Base-by-base conservation (phyloP, 1,140 invertebrate species). In the Drosophila sp. region DNA sequence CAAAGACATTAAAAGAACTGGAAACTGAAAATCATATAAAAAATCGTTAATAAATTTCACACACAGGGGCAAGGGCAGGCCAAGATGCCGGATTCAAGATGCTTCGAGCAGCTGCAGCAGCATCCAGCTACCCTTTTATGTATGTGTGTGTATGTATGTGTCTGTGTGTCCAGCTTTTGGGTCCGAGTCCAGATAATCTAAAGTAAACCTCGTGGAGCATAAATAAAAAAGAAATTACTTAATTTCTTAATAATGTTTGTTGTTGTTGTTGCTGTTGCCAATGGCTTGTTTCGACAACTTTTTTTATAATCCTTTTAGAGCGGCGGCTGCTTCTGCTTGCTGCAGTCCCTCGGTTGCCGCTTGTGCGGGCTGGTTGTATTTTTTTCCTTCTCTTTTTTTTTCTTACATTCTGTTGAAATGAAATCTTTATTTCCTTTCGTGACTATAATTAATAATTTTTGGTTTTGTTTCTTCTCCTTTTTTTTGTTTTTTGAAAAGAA, bases 371-470 rank as follows among this genome's bases (percentile, higher is more conserved):
- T 72, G 55, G 35, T 70, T 29, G 38, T 65, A 50, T 32, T 40
- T 55, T 30, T 17, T 75, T 55, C 50, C 50, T 71, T 54, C 27
- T 32, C 32, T 27, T 33, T 67, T 58, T 68, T 68, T 76, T 70
- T 90, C 77, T 90, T 83, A 71, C 79, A 78, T 86, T 90, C 87
- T 80, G 87, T 80, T 86, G 87, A 90, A 90, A 90, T 90, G 86
- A 90, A 90, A 90, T 90, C 87, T 90, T 90, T 90, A 90, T 90
- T 90, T 90, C 87, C 87, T 90, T 90, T 90, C 87, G 87, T 90
- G 82, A 90, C 86, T 90, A 90, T 90, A 90, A 90, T 90, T 90
- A 90, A 90, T 86, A 90, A 86, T 87, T 86, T 86, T 87, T 23
- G 79, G 68, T 41, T 70, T 77, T 70, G 58, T 74, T 66, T 70